Conservation (phyloP, 23 tunicate genomes). For the Botrylloides violaceus region DNA sequence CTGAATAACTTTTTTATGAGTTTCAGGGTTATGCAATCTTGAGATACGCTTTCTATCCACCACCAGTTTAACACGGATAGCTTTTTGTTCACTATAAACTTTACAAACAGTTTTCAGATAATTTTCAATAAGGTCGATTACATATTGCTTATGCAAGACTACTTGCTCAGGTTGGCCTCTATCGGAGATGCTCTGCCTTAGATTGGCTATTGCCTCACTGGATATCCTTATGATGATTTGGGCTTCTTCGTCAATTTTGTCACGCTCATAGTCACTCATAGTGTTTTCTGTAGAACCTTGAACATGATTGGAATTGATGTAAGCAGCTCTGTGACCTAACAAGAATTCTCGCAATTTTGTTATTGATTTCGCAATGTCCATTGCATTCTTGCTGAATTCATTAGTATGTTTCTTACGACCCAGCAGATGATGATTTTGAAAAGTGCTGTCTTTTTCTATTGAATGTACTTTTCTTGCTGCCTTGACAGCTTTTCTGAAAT, state of each 20-base stretch:
- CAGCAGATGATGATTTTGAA: not conserved
- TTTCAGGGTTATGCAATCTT: constrained; percentile 18
- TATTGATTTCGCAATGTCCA: constrained; percentile 15
- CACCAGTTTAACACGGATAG: constrained; percentile 50
- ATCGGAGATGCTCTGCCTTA: constrained; percentile 14
- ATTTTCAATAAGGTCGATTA: constrained; percentile 38
- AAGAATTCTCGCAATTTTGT: constrained; percentile 45
- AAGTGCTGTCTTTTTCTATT: not conserved
- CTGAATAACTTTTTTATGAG: not conserved
- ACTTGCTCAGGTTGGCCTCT: constrained; percentile 8
- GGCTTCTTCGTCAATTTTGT: constrained; percentile 42
- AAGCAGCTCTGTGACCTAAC: constrained; percentile 30
- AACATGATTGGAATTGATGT: constrained; percentile 18
- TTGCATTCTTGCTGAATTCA: constrained; percentile 13
- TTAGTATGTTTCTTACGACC: not conserved
- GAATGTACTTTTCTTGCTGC: constrained; percentile 15
- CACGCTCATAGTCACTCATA: constrained; percentile 49
- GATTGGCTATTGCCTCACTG: constrained; percentile 14
- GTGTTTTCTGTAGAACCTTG: not conserved
- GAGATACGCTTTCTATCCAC: constrained; percentile 49
- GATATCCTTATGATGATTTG: constrained; percentile 32
- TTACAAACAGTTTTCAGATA: constrained; percentile 52
- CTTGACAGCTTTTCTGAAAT: constrained; percentile 15
- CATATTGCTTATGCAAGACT: constrained; percentile 28
- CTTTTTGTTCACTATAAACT: constrained; percentile 51